A percentile compares a stretch with the other conserved stretches of the same genome.
Evolutionary conservation across 2,888 invertebrate genomes (phyloP).

Genomic region (Agrochola lychnidis): DNA sequence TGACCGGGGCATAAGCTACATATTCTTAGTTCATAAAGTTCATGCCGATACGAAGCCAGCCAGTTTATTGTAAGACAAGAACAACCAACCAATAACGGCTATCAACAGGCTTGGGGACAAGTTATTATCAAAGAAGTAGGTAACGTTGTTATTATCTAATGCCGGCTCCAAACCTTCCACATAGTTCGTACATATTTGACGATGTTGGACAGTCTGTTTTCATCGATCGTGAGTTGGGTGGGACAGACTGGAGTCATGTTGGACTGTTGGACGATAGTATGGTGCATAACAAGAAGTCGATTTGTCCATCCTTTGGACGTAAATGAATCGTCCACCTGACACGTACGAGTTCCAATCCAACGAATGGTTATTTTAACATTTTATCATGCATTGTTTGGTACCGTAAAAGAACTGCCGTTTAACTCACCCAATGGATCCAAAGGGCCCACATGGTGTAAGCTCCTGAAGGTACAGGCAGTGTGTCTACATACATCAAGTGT

Average conservation of each 20-base stretch:
- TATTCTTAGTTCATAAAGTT: background rate
- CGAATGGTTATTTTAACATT: background rate
- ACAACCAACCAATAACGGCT: background rate
- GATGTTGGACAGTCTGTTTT: too few species aligned
- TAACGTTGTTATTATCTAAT: background rate
- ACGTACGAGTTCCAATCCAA: background rate
- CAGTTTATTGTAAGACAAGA: background rate
- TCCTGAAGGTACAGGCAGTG: slow-evolving; percentile 70
- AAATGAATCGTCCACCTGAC: background rate
- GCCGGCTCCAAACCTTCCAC: too few species aligned
- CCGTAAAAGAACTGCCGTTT: background rate
- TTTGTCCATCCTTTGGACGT: too few species aligned
- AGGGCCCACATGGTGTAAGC: slow-evolving; percentile 75
- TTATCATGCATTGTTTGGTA: background rate
- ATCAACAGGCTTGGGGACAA: background rate
- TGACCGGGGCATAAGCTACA: background rate
- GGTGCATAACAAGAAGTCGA: too few species aligned
- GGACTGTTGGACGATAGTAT: too few species aligned
- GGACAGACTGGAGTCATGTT: too few species aligned
- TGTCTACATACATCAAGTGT: slow-evolving; percentile 69
- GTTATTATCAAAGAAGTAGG: background rate
- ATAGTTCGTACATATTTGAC: too few species aligned
- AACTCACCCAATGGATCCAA: slow-evolving; percentile 77
- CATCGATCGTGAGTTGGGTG: too few species aligned
- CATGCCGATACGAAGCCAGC: background rate